Evolutionary conservation across 2,797 vertebrate genomes (phyloP).

Genomic region (Mormyrops boulengeri): DNA sequence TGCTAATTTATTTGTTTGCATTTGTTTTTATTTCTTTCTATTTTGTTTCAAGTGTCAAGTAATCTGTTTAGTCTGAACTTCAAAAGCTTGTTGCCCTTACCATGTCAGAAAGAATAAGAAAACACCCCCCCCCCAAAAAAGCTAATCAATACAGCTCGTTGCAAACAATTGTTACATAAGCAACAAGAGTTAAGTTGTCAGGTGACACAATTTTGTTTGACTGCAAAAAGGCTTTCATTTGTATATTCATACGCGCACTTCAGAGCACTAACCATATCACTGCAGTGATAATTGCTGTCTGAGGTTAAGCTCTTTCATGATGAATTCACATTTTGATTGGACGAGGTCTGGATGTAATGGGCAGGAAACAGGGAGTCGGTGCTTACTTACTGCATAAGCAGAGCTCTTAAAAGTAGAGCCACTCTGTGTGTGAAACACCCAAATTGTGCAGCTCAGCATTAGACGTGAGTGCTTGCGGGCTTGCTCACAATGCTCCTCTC

Average conservation of each 20-base stretch:
- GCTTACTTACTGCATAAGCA: background rate
- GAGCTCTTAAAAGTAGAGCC: background rate
- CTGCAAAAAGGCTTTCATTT: background rate
- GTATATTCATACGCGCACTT: background rate
- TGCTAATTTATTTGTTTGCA: background rate
- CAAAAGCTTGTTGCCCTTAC: background rate
- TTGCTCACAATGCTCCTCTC: background rate
- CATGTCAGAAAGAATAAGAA: background rate
- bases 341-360: constrained; percentile 4
- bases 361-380: background rate
- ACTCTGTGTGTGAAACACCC: background rate
- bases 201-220: constrained; percentile 7
- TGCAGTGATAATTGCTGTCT: constrained; percentile 2
- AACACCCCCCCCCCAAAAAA: background rate
- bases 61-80: background rate
- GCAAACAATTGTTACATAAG: constrained; percentile 10
- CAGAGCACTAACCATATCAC: background rate
- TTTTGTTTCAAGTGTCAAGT: background rate
- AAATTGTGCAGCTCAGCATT: constrained; percentile 5
- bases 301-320: background rate
- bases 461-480: background rate
- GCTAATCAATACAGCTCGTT: background rate
- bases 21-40: background rate
- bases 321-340: background rate
- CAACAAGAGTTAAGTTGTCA: background rate